Percentiles rank a stretch among this genome's conserved stretches.
phyloP scores from a whole-genome alignment of 2,113 vertebrate genomes.

The Loxodonta africana region DNA sequence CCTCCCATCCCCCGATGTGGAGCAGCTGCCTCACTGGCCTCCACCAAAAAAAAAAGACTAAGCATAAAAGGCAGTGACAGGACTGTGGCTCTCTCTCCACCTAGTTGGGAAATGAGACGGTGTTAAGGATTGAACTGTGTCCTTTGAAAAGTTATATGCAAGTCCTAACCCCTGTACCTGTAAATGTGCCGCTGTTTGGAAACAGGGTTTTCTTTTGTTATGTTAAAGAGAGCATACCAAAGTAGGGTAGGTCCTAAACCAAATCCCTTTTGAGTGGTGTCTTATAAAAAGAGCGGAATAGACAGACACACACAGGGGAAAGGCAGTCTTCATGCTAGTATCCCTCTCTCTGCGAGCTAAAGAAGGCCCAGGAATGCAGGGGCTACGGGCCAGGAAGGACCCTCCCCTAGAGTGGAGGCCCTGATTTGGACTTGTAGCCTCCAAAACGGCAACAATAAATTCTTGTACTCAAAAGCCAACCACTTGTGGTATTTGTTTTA shows the following conservation, averaged over 20 bases:
- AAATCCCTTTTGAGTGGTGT: background rate
- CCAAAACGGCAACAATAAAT: background rate
- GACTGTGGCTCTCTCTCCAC: too few relatives aligned
- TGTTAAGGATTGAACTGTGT: too few relatives aligned
- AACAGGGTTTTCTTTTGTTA: background rate
- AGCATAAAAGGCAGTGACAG: background rate
- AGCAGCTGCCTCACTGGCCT: background rate
- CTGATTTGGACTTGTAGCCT: background rate
- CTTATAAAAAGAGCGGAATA: background rate
- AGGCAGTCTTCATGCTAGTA: background rate
- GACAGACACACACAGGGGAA: too few relatives aligned
- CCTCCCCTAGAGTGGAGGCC: too few relatives aligned
- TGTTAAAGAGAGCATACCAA: background rate
- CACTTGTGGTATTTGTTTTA: too few relatives aligned
- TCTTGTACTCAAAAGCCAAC: background rate
- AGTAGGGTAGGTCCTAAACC: background rate
- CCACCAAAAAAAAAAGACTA: background rate
- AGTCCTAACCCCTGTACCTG: too few relatives aligned
- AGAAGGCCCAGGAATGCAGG: background rate
- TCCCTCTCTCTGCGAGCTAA: background rate
- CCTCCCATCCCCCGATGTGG: background rate
- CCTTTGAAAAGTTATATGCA: too few relatives aligned
- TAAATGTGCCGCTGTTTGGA: too few relatives aligned
- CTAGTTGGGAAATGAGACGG: background rate
- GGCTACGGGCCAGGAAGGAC: background rate